phyloP scores from a whole-genome alignment of 2,113 vertebrate species.

The Pongo abelii region DNA sequence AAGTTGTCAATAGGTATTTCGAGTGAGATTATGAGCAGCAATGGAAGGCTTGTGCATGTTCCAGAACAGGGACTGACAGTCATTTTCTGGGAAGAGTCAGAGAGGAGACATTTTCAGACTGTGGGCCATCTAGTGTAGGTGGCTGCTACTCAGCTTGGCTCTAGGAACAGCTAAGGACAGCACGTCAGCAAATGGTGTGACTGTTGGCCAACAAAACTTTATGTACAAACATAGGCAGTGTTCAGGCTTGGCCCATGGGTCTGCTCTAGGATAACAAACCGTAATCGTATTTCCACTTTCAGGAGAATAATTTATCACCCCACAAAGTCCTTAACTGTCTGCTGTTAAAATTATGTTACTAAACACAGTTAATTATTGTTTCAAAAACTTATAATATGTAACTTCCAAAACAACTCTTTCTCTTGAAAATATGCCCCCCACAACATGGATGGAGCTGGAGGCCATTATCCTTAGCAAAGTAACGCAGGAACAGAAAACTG shows the following conservation, averaged over 20 bases:
- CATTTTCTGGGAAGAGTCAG: background rate
- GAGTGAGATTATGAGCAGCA: background rate
- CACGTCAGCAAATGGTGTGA: background rate
- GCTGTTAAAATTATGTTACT: background rate
- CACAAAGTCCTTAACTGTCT: background rate
- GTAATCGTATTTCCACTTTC: background rate
- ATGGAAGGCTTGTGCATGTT: background rate
- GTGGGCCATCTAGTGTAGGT: background rate
- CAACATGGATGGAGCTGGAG: too few relatives aligned
- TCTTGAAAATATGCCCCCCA: rapidly evolving
- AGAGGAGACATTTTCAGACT: conserved; percentile 1
- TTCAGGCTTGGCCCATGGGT: background rate
- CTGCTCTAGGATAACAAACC: background rate
- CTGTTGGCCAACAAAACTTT: background rate
- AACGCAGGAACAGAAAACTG: too few relatives aligned
- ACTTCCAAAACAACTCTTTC: background rate
- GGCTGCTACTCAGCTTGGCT: background rate
- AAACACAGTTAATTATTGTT: background rate
- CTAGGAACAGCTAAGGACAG: background rate
- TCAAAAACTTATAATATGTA: background rate
- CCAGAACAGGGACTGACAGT: background rate
- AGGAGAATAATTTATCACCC: background rate
- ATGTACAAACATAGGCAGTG: background rate
- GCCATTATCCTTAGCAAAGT: too few relatives aligned
- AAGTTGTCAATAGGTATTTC: background rate